A percentile compares a stretch with the other conserved stretches of the same genome.
These are phyloP conservation scores for Acropternis orthonyx DNA, from an alignment of 2,797 vertebrate species.

Conservation along the genomic window DNA sequence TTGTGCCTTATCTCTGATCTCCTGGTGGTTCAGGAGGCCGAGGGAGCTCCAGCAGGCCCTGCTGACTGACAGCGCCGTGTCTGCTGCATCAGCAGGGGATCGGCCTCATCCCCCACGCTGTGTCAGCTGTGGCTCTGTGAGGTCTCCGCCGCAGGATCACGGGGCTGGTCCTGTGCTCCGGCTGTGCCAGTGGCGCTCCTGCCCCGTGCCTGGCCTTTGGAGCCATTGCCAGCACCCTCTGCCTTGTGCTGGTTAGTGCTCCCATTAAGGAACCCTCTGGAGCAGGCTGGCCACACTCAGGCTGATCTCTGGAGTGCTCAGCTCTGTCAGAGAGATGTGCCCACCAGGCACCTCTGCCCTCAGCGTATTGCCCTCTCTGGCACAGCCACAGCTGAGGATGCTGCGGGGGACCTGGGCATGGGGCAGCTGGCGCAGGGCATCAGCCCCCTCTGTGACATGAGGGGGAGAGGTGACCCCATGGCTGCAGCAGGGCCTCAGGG, in stretches of 20 bases:
- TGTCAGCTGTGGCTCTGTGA: fast-evolving
- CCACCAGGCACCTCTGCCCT: background rate
- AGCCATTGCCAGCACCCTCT: background rate
- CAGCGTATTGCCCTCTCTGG: fast-evolving
- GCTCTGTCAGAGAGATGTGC: background rate
- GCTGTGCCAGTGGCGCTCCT: fast-evolving
- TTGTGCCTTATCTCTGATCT: background rate
- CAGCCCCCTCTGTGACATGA: fast-evolving
- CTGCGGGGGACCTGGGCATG: fast-evolving
- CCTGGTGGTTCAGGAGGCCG: background rate
- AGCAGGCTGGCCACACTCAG: fast-evolving
- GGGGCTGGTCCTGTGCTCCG: fast-evolving
- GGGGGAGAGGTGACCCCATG: background rate
- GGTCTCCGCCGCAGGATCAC: fast-evolving
- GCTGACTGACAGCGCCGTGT: background rate
- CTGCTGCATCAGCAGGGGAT: background rate
- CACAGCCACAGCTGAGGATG: background rate
- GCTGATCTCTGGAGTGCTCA: fast-evolving
- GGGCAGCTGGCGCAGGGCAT: background rate
- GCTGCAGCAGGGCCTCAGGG: background rate
- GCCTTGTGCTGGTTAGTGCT: fast-evolving
- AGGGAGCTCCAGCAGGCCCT: background rate
- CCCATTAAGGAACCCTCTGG: fast-evolving
- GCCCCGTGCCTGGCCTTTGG: fast-evolving
- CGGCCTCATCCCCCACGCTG: background rate